Evolutionary conservation across 2,797 vertebrate species (phyloP), one percentile per base, ranked within the genome.

Genomic region (Psittacula derbiana): DNA sequence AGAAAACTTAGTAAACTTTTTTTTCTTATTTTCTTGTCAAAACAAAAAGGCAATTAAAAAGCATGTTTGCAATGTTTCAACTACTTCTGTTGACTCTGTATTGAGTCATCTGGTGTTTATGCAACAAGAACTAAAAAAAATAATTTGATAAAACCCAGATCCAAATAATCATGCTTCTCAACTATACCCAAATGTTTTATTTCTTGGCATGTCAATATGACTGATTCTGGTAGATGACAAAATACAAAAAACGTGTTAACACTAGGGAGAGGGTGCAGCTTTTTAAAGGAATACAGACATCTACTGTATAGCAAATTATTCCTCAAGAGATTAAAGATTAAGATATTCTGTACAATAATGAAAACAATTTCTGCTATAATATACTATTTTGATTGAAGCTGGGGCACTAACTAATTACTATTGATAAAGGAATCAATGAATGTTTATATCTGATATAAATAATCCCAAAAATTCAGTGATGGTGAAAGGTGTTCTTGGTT

Each of bases 21-120:
- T 75, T 80, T 67, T 36, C 25, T 53, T 84, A 69, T 70, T 84
- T 86, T 86, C 64, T 76, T 85, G 65, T 41, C 52, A 80, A 92
- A 94, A 80, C 55, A 89, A 46, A 64, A 27, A 91, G 8, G 25
- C 55, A 93, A 81, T 95, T 90, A 91, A 81, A 88, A 91, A 81
- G 7, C 10, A 19, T 46, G 33, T 67, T 93, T 28, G n/a, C 84
- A 88, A 72, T 44, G 17, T 81, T 94, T 88, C 28, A 79, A 19
- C 38, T 84, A 55, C 47, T 73, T 58, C 27, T 38, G 28, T 36
- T 90, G 43, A 40, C 23, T 80, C 53, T 71, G 12, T 73, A 64
- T 50, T 82, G 31, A 89, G 57, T 95, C 33, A 80, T 67, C 71
- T 76, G 74, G 23, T 89, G 44, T 57, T 97, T 86, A 85, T 21